Conservation (phyloP, 1,140 invertebrate genomes). For the Plectus sambesii region DNA sequence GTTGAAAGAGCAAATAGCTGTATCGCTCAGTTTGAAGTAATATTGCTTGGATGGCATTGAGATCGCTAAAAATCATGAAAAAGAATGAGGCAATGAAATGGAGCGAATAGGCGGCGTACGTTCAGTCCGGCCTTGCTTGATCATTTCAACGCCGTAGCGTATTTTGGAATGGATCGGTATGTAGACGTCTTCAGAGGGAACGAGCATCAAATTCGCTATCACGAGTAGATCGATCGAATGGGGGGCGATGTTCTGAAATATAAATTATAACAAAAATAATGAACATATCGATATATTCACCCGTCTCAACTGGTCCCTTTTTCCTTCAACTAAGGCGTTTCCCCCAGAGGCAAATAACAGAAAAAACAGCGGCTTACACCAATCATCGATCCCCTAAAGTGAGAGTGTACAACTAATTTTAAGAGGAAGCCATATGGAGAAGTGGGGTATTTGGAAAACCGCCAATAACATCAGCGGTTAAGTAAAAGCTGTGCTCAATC, state of each 20-base stretch:
- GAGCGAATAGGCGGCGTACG: conserved; percentile 34
- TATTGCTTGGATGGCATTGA: conserved; percentile 61
- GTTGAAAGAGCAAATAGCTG: conserved; percentile 54
- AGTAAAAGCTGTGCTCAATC: too few relatives aligned
- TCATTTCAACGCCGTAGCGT: conserved; percentile 61
- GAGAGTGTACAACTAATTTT: too few relatives aligned
- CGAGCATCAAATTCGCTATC: conserved; percentile 71
- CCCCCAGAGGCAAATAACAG: too few relatives aligned
- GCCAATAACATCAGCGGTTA: conserved; percentile 1
- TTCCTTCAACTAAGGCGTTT: too few relatives aligned
- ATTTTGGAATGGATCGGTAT: conserved; percentile 60
- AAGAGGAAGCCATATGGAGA: conserved; percentile 29
- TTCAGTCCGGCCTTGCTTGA: conserved; percentile 53
- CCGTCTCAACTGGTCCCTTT: too few relatives aligned
- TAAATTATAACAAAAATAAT: too few relatives aligned
- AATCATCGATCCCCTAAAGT: too few relatives aligned
- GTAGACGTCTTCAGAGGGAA: conserved; percentile 62
- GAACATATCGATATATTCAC: too few relatives aligned
- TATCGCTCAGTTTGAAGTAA: conserved; percentile 59
- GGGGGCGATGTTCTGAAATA: conserved; percentile 43
- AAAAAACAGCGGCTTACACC: too few relatives aligned
- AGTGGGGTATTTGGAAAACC: conserved; percentile 18
- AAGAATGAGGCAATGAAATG: conserved; percentile 11
- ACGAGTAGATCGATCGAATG: conserved; percentile 53
- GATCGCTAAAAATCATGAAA: conserved; percentile 50